Percentiles rank a stretch among this genome's conserved stretches.
Conservation (phyloP, 2,888 invertebrate genomes). For the Scotopteryx bipunctaria region DNA sequence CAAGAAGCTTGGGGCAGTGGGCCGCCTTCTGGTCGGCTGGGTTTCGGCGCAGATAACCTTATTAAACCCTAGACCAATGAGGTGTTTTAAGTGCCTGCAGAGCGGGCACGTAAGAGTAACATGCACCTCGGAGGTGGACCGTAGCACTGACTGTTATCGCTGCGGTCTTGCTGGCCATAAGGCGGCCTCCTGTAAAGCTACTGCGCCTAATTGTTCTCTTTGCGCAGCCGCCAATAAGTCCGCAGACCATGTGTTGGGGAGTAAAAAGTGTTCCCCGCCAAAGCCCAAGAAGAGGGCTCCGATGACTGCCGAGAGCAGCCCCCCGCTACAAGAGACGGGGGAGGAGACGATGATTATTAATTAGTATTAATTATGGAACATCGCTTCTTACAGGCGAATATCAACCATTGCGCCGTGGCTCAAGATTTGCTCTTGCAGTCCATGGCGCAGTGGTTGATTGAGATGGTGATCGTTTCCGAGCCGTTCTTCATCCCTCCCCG, state of each 20-base stretch:
- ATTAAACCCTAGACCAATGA: slow-evolving; percentile 13
- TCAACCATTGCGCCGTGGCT: slow-evolving; percentile 19
- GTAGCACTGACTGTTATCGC: not conserved
- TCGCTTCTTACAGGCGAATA: slow-evolving; percentile 17
- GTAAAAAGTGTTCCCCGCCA: not conserved
- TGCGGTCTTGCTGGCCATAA: not conserved
- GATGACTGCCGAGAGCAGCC: not conserved
- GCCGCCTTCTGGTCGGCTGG: slow-evolving; percentile 30
- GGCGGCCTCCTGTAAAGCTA: not conserved
- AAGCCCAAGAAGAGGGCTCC: not conserved
- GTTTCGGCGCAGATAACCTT: slow-evolving; percentile 21
- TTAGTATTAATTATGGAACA: not conserved
- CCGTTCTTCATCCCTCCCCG: not conserved
- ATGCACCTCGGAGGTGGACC: slow-evolving; percentile 10
- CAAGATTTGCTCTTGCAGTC: slow-evolving; percentile 16
- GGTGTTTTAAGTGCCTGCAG: slow-evolving; percentile 32
- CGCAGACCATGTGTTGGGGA: not conserved
- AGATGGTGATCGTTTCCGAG: not conserved
- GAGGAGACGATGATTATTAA: not conserved
- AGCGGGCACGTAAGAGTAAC: slow-evolving; percentile 24
- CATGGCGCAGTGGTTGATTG: slow-evolving; percentile 16
- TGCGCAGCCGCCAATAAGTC: not conserved
- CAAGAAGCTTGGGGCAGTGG: not conserved
- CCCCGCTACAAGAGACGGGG: not conserved
- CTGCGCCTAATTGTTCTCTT: not conserved